Base-by-base conservation (phyloP, 2,888 invertebrate species). In the Epinotia ramella region DNA sequence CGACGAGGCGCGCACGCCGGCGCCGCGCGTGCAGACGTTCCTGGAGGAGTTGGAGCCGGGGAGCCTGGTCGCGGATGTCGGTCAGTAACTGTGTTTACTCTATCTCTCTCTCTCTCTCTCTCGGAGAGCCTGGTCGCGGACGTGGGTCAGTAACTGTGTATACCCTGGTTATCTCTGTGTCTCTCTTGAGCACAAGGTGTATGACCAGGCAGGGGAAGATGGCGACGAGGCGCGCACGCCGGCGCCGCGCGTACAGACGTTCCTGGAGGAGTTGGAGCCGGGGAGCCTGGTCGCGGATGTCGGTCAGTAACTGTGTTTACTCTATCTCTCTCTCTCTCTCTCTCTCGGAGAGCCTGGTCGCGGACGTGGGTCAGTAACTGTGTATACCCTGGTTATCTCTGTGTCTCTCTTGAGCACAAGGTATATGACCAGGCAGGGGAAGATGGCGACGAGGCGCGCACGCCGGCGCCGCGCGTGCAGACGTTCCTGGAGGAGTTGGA, bases 251-350 rank as follows among this genome's bases (percentile, higher is more conserved):
- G 82, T 96, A 96, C 85, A 97, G 97, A 84, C 97, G 87, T 99
- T 99, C 93, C 96, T 98, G 80, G 95, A 97, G 74, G 97, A 97
- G 82, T 95, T 99, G 72, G 98, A 98, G 86, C 97, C 98, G 3
- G 99, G 98, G 78, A 97, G 98, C 79, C 95, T 99, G 77, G 98
- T 99, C 75, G 99, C 98, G 89, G 99, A 99, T 93, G 97, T 99
- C 82, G 99, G 98, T 98, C 84, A 95, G 96, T 95, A 78, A 4
- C 24, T 46, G 18, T 18, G 9, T 18, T 18, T 56, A 1, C 56
- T 9, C 9, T n/a, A 0, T 7, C 18, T 56, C 7, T 18, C n/a
- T 18, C 56, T 18, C 0, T n/a, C n/a, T 1, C 0, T 18, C n/a
- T n/a, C 2, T n/a, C 3, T 56, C 53, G 98, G n/a, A n/a, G n/a